Conservation (phyloP, 2,113 vertebrate species). For the Noctilio leporinus region DNA sequence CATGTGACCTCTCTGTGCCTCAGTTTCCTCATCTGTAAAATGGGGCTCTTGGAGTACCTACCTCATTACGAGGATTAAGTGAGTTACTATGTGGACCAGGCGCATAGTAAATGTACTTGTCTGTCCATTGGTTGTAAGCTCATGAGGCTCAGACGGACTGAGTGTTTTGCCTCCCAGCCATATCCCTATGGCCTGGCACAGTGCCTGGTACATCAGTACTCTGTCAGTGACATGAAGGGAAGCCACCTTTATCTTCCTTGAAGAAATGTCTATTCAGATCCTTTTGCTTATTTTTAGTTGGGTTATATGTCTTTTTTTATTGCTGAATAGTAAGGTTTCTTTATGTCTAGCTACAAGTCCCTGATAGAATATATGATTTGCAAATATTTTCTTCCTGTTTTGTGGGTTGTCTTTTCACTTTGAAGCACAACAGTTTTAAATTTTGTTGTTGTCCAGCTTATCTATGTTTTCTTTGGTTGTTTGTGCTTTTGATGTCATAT, state of each 20-base stretch:
- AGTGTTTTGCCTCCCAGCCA: not conserved
- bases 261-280: not conserved
- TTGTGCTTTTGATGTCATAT: not conserved
- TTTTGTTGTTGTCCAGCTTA: not conserved
- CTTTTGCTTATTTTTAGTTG: not conserved
- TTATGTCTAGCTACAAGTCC: not conserved
- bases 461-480: not conserved
- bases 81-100: not conserved
- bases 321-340: not conserved
- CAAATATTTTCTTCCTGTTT: not conserved
- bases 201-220: not conserved
- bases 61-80: not conserved
- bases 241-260: not conserved
- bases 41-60: not conserved
- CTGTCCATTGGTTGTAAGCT: not conserved
- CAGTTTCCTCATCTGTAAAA: not conserved
- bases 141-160: conserved; percentile 64
- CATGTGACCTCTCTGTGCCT: not conserved
- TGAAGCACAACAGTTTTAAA: not conserved
- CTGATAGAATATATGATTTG: not conserved
- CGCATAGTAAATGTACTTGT: not conserved
- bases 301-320: not conserved
- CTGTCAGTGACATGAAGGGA: not conserved
- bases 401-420: not conserved
- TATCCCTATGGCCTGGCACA: not conserved